Conservation (phyloP, 2,113 vertebrate species). For the Amblyornis subalaris region DNA sequence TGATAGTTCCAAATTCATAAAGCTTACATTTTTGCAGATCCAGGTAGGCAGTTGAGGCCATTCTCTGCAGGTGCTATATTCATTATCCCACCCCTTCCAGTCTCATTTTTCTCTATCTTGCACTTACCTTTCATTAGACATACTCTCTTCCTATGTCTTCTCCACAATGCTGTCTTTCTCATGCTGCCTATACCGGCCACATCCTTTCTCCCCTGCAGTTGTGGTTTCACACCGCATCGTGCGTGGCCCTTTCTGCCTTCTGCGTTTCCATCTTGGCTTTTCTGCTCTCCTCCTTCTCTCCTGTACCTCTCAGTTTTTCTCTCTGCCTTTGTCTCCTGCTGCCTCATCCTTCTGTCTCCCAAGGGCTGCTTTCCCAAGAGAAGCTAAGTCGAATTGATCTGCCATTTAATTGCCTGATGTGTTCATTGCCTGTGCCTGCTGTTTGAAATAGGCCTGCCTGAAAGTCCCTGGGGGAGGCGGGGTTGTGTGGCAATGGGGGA, state of each 20-base stretch:
- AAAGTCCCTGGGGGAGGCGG: slow-evolving; percentile 1
- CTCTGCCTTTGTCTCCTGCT: slow-evolving; percentile 4
- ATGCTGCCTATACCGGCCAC: not conserved
- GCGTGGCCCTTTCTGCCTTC: not conserved
- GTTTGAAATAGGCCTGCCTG: slow-evolving; percentile 55
- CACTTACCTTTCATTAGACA: not conserved
- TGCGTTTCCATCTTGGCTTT: not conserved
- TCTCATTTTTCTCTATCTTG: not conserved
- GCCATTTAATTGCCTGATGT: slow-evolving; percentile 68
- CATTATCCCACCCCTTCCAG: not conserved
- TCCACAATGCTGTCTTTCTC: not conserved
- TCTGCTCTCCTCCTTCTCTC: not conserved
- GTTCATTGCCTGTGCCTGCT: slow-evolving; percentile 47
- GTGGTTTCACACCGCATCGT: not conserved
- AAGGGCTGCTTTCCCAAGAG: slow-evolving; percentile 55
- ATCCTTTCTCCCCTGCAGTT: not conserved
- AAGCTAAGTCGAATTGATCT: slow-evolving; percentile 65
- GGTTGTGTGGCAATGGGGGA: slow-evolving; percentile 23
- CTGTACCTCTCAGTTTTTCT: not conserved
- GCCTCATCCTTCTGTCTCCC: slow-evolving; percentile 37
- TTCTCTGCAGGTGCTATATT: not conserved
- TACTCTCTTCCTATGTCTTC: not conserved
- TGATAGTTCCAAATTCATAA: not conserved
- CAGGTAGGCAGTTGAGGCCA: not conserved
- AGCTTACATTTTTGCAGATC: not conserved